These are phyloP conservation scores for Eulemur macaco DNA, from an alignment of 2,113 vertebrate genomes.

Conservation along the genomic window DNA sequence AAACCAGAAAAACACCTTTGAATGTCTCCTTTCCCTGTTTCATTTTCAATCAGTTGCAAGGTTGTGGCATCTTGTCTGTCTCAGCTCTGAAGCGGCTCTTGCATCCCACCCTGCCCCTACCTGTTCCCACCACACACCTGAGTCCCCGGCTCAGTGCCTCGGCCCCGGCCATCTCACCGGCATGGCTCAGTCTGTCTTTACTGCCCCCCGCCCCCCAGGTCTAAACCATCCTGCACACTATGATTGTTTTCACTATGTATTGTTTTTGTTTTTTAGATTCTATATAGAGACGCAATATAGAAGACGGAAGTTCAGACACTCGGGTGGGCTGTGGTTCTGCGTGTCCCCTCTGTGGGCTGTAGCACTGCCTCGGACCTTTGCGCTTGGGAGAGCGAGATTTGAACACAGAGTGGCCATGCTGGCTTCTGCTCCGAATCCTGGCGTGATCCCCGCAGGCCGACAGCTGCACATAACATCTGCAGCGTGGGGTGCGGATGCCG, in stretches of 20 bases:
- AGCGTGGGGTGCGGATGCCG: rapidly evolving
- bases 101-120: rapidly evolving
- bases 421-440: neutral
- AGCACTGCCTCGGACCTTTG: rapidly evolving
- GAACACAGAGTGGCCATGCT: neutral
- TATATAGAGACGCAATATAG: neutral
- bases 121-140: too few relatives aligned
- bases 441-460: neutral
- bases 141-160: too few relatives aligned
- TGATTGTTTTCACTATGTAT: rapidly evolving
- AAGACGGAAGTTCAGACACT: neutral
- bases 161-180: too few relatives aligned
- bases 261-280: too few relatives aligned
- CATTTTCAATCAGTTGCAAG: neutral
- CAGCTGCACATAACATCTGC: rapidly evolving
- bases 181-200: neutral
- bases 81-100: neutral
- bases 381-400: neutral
- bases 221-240: rapidly evolving
- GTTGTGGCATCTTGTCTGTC: neutral
- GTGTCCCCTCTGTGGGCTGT: rapidly evolving
- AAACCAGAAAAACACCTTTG: too few relatives aligned
- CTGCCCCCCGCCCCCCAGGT: rapidly evolving
- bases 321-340: rapidly evolving
- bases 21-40: neutral